phyloP scores from a whole-genome alignment of 2,888 invertebrate species.

The Thera britannica region DNA sequence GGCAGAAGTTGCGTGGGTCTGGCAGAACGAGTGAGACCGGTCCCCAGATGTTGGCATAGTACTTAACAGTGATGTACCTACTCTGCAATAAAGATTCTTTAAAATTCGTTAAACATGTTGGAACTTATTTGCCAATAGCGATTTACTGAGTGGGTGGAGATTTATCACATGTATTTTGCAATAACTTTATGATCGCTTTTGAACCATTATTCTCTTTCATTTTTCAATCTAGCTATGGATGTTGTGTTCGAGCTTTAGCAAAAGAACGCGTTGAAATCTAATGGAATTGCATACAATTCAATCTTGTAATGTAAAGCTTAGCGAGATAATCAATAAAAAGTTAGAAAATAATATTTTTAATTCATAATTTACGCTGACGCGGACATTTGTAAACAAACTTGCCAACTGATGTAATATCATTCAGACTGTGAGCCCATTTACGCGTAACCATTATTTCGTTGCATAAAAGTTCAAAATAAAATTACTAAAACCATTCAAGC shows the following conservation, averaged over 20 bases:
- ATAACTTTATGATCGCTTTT: slow-evolving; percentile 14
- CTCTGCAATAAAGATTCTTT: slow-evolving; percentile 48
- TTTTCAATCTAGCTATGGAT: slow-evolving; percentile 5
- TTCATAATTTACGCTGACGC: too few species aligned
- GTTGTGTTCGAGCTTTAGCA: slow-evolving; percentile 5
- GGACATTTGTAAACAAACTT: neutral
- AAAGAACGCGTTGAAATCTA: slow-evolving; percentile 9
- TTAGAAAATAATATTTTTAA: too few species aligned
- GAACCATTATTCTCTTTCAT: neutral
- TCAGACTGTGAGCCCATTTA: too few species aligned
- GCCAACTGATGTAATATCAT: too few species aligned
- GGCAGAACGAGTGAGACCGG: slow-evolving; percentile 78
- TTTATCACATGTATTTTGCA: slow-evolving; percentile 18
- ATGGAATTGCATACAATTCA: neutral
- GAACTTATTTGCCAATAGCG: slow-evolving; percentile 23
- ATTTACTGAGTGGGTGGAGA: slow-evolving; percentile 18
- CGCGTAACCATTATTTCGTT: too few species aligned
- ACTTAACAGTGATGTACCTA: slow-evolving; percentile 59
- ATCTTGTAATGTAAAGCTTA: neutral
- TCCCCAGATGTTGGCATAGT: slow-evolving; percentile 74
- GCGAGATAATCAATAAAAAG: neutral
- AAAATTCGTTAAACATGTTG: slow-evolving; percentile 24
- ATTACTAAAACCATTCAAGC: too few species aligned
- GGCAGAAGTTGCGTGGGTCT: slow-evolving; percentile 74
- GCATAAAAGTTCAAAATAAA: too few species aligned